Evolutionary conservation across 2,113 vertebrate species (phyloP).

Genomic region (Tringa solitaria): DNA sequence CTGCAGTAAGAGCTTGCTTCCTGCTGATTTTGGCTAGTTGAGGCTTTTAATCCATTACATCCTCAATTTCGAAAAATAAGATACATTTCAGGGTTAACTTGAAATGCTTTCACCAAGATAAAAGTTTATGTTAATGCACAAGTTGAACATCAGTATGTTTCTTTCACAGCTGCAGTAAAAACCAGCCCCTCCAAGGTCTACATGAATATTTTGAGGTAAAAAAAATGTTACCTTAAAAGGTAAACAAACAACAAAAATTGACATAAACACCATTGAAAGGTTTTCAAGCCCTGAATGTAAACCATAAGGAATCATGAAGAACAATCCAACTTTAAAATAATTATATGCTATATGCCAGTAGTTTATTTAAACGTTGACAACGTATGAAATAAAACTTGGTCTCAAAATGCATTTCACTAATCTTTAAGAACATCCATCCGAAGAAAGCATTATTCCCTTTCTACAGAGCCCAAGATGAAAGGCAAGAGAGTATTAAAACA

Average conservation of each 20-base stretch:
- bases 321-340: neutral
- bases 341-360: neutral
- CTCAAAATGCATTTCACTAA: neutral
- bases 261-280: neutral
- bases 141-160: neutral
- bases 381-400: neutral
- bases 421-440: neutral
- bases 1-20: neutral
- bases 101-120: neutral
- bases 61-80: neutral
- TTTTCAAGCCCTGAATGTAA: neutral
- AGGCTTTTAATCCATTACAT: neutral
- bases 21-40: neutral
- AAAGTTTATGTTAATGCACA: neutral
- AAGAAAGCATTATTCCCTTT: neutral
- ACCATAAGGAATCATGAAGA: neutral
- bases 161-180: neutral
- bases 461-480: neutral
- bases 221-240: neutral
- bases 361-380: neutral
- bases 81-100: neutral
- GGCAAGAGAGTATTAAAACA: neutral
- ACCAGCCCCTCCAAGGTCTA: neutral
- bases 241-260: neutral
- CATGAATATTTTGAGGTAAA: neutral